A percentile compares a stretch with the other conserved stretches of the same genome.
Conservation (phyloP, 2,888 invertebrate species). For the Yponomeuta cagnagella region DNA sequence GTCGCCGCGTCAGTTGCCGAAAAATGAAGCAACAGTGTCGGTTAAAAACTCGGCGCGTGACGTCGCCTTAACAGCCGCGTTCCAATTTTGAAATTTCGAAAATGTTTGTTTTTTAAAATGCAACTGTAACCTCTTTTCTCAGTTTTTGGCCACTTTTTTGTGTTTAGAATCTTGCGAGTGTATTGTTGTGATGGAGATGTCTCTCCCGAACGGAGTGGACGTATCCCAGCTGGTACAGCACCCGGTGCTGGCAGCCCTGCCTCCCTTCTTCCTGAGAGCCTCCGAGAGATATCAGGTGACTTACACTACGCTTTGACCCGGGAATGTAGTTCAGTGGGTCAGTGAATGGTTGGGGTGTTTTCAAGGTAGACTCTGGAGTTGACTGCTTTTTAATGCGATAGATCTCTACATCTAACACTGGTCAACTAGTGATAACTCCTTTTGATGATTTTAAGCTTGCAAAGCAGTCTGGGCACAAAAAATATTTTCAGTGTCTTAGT, state of each 20-base stretch:
- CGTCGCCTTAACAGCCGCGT: slow-evolving; percentile 19
- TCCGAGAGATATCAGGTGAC: slow-evolving; percentile 90
- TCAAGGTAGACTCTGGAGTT: too few species aligned
- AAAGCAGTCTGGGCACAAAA: too few species aligned
- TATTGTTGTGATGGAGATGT: slow-evolving; percentile 76
- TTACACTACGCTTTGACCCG: slow-evolving; percentile 18
- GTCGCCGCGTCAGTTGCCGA: slow-evolving; percentile 54
- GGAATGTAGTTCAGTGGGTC: neutral
- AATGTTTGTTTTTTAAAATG: slow-evolving; percentile 18
- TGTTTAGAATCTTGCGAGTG: slow-evolving; percentile 22
- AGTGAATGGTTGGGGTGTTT: neutral
- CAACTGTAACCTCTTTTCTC: slow-evolving; percentile 3
- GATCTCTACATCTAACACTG: too few species aligned
- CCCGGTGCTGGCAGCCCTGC: slow-evolving; percentile 87
- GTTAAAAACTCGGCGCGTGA: slow-evolving; percentile 46
- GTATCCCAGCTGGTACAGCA: slow-evolving; percentile 91
- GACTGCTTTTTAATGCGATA: too few species aligned
- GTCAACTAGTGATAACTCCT: too few species aligned
- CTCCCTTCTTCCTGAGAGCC: slow-evolving; percentile 92
- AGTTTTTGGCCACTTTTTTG: slow-evolving; percentile 15
- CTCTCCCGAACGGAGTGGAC: slow-evolving; percentile 89
- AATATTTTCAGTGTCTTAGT: too few species aligned
- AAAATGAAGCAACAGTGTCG: slow-evolving; percentile 70
- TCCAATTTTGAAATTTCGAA: slow-evolving; percentile 18
- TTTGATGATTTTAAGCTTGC: too few species aligned